phyloP scores from a whole-genome alignment of 2,113 vertebrate species.

The Macrotis lagotis region DNA sequence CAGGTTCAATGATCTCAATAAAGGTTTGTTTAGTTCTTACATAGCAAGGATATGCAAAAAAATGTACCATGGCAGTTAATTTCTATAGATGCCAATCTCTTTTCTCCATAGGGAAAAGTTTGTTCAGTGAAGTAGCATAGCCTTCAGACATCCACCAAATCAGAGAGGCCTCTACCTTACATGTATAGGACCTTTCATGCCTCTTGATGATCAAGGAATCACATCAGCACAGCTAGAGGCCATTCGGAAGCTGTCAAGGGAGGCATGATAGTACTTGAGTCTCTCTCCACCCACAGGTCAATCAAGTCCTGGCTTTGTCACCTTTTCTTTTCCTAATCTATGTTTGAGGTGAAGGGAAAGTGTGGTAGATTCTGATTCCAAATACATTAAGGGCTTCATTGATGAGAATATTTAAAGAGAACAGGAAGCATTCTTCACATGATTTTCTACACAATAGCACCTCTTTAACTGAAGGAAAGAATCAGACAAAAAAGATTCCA shows the following conservation, averaged over 20 bases:
- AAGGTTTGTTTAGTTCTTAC: neutral
- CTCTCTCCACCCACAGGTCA: neutral
- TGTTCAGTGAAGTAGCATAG: neutral
- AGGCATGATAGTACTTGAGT: neutral
- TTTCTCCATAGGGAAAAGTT: neutral
- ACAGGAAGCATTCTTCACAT: neutral
- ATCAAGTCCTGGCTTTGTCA: neutral
- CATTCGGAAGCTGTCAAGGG: neutral
- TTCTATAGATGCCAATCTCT: neutral
- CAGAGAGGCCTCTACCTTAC: neutral
- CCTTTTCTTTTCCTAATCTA: neutral
- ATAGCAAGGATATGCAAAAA: neutral
- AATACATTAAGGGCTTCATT: neutral
- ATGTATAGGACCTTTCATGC: neutral
- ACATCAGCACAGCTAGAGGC: neutral
- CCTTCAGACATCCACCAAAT: neutral
- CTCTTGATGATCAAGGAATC: neutral
- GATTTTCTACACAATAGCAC: neutral
- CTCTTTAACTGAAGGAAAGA: neutral
- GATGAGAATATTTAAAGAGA: neutral
- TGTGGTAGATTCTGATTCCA: neutral
- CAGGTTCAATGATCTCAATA: neutral
- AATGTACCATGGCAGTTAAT: neutral
- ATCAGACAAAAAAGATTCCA: too few relatives aligned
- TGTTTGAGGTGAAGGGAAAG: neutral